Conservation (phyloP, 2,797 vertebrate species). For the Carcharodon carcharias region DNA sequence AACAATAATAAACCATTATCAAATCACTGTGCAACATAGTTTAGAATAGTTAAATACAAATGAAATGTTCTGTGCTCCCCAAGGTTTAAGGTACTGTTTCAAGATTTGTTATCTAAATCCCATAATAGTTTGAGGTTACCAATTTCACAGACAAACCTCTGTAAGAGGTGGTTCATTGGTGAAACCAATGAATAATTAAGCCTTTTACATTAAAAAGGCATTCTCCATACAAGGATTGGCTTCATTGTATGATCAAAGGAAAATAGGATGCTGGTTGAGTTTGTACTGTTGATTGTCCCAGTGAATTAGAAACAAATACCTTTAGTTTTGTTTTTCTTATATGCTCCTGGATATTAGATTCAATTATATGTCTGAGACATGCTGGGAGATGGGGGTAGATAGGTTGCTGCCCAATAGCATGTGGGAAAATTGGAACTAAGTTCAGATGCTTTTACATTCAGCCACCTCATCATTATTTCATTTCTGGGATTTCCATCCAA, state of each 20-base stretch:
- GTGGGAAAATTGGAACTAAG: too few relatives aligned
- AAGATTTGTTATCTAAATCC: not conserved
- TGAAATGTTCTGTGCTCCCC: not conserved
- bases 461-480: too few relatives aligned
- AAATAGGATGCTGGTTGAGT: not conserved
- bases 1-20: not conserved
- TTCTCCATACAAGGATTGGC: not conserved
- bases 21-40: not conserved
- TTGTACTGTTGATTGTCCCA: not conserved
- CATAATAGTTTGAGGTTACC: not conserved
- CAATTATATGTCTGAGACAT: too few relatives aligned
- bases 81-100: not conserved
- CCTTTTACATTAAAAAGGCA: not conserved
- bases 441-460: too few relatives aligned
- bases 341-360: not conserved
- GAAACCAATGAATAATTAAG: not conserved
- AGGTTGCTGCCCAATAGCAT: too few relatives aligned
- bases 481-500: not conserved
- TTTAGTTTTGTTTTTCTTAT: not conserved
- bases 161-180: not conserved
- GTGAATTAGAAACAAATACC: not conserved
- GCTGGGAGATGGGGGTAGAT: too few relatives aligned
- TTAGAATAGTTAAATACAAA: conserved; percentile 22
- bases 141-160: conserved; percentile 7
- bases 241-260: not conserved